phyloP scores from a whole-genome alignment of 2,888 invertebrate genomes.

The Ferdinandea cuprea region DNA sequence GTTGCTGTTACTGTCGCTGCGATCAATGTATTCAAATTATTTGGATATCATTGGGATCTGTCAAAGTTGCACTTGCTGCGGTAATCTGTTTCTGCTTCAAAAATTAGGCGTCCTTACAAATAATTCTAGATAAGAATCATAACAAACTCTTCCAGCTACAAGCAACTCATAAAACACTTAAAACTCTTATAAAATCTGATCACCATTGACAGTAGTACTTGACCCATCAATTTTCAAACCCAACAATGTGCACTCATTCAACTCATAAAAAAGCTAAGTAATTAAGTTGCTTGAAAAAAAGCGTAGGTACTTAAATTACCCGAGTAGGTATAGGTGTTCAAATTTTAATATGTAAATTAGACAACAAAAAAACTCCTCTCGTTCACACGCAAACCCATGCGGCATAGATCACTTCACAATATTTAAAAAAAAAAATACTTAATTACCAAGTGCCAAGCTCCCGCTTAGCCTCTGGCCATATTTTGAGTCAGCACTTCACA shows the following conservation, averaged over 20 bases:
- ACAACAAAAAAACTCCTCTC: neutral
- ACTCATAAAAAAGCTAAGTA: neutral
- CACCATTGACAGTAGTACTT: neutral
- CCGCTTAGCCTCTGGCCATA: constrained; percentile 16
- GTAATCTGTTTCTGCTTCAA: too few relatives aligned
- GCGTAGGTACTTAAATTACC: constrained; percentile 11
- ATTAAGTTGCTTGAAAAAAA: constrained; percentile 8
- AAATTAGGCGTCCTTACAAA: too few relatives aligned
- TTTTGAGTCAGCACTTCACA: constrained; percentile 2
- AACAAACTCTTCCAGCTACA: too few relatives aligned
- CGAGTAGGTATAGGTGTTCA: too few relatives aligned
- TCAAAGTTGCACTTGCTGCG: too few relatives aligned
- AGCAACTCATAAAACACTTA: too few relatives aligned
- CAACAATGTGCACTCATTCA: neutral
- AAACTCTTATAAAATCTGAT: too few relatives aligned
- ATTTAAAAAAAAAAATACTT: constrained; percentile 5
- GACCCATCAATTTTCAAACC: constrained; percentile 6
- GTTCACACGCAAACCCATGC: constrained; percentile 15
- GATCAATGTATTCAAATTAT: too few relatives aligned
- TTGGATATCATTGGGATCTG: too few relatives aligned
- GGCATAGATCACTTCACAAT: too few relatives aligned
- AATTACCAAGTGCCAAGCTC: constrained; percentile 24
- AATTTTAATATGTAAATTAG: constrained; percentile 27
- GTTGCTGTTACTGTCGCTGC: too few relatives aligned
- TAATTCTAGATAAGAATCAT: too few relatives aligned